phyloP scores from a whole-genome alignment of 2,888 invertebrate species.

The Laothoe populi region DNA sequence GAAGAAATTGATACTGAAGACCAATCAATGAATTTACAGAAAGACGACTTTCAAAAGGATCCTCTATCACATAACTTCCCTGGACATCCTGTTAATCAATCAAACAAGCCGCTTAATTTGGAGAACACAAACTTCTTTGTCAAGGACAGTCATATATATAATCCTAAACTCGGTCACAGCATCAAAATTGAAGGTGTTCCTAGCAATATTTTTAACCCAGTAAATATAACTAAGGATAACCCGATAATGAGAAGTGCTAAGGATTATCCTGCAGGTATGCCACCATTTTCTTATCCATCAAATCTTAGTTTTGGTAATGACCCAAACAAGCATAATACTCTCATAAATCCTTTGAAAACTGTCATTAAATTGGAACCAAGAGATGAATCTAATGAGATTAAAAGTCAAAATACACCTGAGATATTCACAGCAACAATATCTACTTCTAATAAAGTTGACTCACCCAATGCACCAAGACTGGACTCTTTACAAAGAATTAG shows the following conservation, averaged over 20 bases:
- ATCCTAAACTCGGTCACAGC: slow-evolving; percentile 71
- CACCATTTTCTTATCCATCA: slow-evolving; percentile 70
- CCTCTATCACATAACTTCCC: slow-evolving; percentile 76
- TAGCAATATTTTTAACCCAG: slow-evolving; percentile 73
- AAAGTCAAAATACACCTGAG: slow-evolving; percentile 77
- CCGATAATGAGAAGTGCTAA: slow-evolving; percentile 76
- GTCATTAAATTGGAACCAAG: slow-evolving; percentile 81
- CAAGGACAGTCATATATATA: slow-evolving; percentile 77
- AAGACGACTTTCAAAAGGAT: slow-evolving; percentile 77
- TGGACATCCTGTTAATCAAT: slow-evolving; percentile 65
- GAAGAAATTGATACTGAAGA: slow-evolving; percentile 81
- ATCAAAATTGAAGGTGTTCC: slow-evolving; percentile 78
- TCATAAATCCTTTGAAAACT: slow-evolving; percentile 78
- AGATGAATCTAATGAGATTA: slow-evolving; percentile 77
- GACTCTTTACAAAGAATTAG: slow-evolving; percentile 76
- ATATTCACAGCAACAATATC: slow-evolving; percentile 81
- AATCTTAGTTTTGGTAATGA: slow-evolving; percentile 73
- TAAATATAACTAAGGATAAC: slow-evolving; percentile 75
- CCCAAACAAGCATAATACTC: slow-evolving; percentile 72
- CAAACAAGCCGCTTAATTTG: slow-evolving; percentile 74
- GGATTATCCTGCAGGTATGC: slow-evolving; percentile 71
- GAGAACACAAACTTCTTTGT: slow-evolving; percentile 80
- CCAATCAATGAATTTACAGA: slow-evolving; percentile 69
- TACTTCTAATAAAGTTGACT: slow-evolving; percentile 72
- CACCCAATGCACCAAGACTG: slow-evolving; percentile 71